These are phyloP conservation scores for Orthonychiurus folsomi DNA, from an alignment of 2,888 invertebrate genomes.

Conservation along the genomic window DNA sequence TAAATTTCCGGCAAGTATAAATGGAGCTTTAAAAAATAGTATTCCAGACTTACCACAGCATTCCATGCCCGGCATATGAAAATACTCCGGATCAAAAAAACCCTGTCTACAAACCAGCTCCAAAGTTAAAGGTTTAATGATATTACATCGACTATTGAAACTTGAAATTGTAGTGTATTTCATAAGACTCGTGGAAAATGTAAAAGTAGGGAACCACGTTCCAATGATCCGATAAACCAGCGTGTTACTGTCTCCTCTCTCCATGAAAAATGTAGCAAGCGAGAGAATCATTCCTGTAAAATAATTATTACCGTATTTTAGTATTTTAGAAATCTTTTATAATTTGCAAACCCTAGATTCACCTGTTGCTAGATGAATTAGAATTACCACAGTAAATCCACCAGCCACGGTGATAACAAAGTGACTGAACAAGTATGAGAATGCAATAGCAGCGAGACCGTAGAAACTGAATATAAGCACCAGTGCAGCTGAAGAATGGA, in stretches of 20 bases:
- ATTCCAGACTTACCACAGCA: conserved; percentile 8
- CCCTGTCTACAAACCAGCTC: background rate
- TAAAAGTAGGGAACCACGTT: conserved; percentile 34
- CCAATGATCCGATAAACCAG: conserved; percentile 13
- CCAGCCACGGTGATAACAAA: conserved; percentile 48
- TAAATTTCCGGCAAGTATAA: too few species aligned
- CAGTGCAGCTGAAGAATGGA: conserved; percentile 45
- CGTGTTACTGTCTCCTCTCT: conserved; percentile 3
- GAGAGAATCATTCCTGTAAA: conserved; percentile 28
- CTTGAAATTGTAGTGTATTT: conserved; percentile 30
- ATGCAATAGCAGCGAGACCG: conserved; percentile 55
- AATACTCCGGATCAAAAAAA: too few species aligned
- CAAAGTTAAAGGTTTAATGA: conserved; percentile 8
- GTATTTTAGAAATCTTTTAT: background rate
- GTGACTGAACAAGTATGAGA: conserved; percentile 55
- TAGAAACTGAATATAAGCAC: conserved; percentile 51
- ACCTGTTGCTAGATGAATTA: conserved; percentile 38
- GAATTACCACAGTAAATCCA: conserved; percentile 46
- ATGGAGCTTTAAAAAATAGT: too few species aligned
- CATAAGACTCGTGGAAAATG: conserved; percentile 32
- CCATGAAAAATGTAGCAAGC: conserved; percentile 23
- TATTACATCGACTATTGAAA: conserved; percentile 32
- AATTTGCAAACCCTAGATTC: too few species aligned
- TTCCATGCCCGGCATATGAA: too few species aligned
- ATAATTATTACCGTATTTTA: background rate